Evolutionary conservation across 2,797 vertebrate genomes (phyloP).

Genomic region (Threskiornis aethiopicus): DNA sequence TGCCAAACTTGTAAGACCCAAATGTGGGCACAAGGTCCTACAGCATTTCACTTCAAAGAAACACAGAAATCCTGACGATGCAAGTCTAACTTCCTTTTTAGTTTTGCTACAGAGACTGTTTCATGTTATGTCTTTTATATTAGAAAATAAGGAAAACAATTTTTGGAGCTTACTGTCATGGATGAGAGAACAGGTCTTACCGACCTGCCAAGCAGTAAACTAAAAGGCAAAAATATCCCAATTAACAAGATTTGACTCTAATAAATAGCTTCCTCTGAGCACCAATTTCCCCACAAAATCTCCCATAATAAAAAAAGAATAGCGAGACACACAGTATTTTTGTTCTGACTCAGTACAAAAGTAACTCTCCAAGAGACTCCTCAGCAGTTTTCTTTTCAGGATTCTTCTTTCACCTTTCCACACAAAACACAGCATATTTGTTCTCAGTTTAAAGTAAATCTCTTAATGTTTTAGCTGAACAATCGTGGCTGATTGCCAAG

Average conservation of each 20-base stretch:
- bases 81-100: background rate
- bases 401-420: background rate
- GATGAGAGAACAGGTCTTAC: background rate
- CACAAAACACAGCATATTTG: background rate
- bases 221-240: background rate
- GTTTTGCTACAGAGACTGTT: background rate
- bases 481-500: background rate
- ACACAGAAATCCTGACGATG: background rate
- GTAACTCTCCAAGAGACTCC: background rate
- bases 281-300: background rate
- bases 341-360: background rate
- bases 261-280: background rate
- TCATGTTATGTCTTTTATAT: background rate
- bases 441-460: background rate
- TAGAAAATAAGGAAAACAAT: background rate
- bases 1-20: background rate
- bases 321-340: background rate
- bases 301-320: background rate
- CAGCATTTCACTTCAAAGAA: background rate
- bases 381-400: background rate
- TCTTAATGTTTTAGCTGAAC: background rate
- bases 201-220: background rate
- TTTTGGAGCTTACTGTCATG: background rate
- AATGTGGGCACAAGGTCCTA: background rate
- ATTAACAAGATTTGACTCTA: background rate